Evolutionary conservation across 53 echinoderm and acorn worm species (phyloP).

Genomic region (Arbacia lixula): DNA sequence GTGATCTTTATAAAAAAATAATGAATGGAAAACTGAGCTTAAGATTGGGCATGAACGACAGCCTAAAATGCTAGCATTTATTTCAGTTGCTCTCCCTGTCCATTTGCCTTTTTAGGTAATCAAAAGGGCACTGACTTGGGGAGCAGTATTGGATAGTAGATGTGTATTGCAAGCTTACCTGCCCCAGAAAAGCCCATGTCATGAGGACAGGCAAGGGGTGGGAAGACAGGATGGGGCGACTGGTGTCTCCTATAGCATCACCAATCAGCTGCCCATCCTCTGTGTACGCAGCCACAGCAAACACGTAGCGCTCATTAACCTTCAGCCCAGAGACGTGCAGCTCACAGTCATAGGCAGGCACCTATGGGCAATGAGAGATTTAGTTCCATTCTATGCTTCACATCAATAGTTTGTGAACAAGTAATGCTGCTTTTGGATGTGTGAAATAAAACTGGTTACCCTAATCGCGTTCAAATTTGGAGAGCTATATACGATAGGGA

Average conservation of each 20-base stretch:
- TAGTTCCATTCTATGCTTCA: neutral
- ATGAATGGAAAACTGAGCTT: too few relatives aligned
- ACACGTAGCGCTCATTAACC: conserved; percentile 93
- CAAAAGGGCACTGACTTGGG: too few relatives aligned
- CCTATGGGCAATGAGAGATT: conserved; percentile 36
- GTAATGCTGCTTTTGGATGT: too few relatives aligned
- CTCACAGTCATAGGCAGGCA: conserved; percentile 98
- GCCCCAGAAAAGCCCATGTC: conserved; percentile 97
- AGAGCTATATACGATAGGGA: too few relatives aligned
- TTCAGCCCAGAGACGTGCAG: conserved; percentile 79
- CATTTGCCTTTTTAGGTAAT: too few relatives aligned
- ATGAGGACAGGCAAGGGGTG: conserved; percentile 94
- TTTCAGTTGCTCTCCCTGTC: too few relatives aligned
- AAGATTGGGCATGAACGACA: too few relatives aligned
- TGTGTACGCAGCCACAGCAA: conserved; percentile 98
- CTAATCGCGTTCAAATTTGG: too few relatives aligned
- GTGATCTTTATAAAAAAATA: too few relatives aligned
- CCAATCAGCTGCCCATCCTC: conserved; percentile 90
- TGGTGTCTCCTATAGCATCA: conserved; percentile 85
- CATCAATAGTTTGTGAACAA: neutral
- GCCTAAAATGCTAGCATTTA: too few relatives aligned
- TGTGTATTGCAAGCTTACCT: conserved; percentile 77
- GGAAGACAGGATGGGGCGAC: conserved; percentile 85
- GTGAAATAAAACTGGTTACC: too few relatives aligned
- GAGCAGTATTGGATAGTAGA: too few relatives aligned